Evolutionary conservation across 2,888 invertebrate species (phyloP).

Genomic region (Panorpa germanica): DNA sequence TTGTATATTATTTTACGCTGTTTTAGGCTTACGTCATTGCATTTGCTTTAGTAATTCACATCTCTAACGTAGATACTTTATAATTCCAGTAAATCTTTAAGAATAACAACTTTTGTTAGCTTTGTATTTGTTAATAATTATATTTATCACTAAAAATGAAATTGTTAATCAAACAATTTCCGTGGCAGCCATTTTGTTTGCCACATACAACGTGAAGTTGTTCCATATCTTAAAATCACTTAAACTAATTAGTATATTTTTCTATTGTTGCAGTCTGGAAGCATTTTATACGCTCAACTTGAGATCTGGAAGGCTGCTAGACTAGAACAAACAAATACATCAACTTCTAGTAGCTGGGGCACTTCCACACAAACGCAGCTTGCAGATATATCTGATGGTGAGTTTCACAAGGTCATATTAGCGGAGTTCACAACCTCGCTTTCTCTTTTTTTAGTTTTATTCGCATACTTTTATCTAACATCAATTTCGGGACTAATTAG

Average conservation of each 20-base stretch:
- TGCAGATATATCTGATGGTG: constrained; percentile 20
- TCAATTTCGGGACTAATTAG: too few relatives aligned
- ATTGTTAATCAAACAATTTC: constrained; percentile 2
- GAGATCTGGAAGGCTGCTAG: constrained; percentile 82
- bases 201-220: background rate
- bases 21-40: too few relatives aligned
- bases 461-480: too few relatives aligned
- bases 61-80: too few relatives aligned
- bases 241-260: constrained; percentile 9
- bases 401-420: constrained; percentile 10
- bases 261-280: constrained; percentile 45
- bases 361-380: constrained; percentile 12
- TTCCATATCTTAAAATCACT: constrained; percentile 1
- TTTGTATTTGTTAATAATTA: too few relatives aligned
- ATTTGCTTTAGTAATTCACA: too few relatives aligned
- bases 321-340: constrained; percentile 29
- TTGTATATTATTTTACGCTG: too few relatives aligned
- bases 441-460: background rate
- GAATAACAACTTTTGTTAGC: too few relatives aligned
- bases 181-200: background rate
- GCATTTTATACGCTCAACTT: constrained; percentile 68
- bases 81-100: too few relatives aligned
- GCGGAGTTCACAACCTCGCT: background rate
- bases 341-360: constrained; percentile 12
- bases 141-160: constrained; percentile 1